Evolutionary conservation across 2,797 vertebrate species (phyloP).

Genomic region (Poecilia wingei): DNA sequence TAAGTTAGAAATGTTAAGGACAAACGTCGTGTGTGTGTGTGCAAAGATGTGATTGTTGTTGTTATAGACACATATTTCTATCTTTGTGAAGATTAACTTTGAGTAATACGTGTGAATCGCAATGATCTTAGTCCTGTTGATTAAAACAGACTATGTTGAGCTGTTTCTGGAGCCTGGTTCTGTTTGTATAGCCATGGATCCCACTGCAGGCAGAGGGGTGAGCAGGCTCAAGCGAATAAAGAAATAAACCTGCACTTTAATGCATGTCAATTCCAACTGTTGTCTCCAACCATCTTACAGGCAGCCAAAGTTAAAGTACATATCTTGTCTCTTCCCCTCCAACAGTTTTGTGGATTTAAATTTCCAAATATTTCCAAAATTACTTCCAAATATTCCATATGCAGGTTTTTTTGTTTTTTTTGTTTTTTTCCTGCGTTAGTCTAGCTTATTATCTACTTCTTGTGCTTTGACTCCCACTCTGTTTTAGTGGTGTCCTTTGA

Average conservation of each 20-base stretch:
- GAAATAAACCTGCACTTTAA: background rate
- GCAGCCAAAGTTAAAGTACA: background rate
- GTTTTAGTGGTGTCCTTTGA: background rate
- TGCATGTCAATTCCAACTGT: background rate
- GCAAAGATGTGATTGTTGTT: background rate
- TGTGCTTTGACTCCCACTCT: background rate
- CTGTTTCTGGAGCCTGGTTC: background rate
- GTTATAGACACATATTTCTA: background rate
- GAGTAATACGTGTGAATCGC: background rate
- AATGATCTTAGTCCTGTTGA: background rate
- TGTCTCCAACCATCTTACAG: background rate
- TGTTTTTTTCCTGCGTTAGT: background rate
- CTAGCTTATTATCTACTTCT: background rate
- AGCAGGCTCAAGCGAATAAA: background rate
- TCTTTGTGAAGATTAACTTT: background rate
- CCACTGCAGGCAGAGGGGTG: background rate
- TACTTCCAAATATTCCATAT: background rate
- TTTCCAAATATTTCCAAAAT: background rate
- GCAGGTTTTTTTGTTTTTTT: background rate
- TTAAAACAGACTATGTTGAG: background rate
- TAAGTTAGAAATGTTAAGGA: background rate
- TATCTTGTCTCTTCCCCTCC: background rate
- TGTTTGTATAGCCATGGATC: background rate
- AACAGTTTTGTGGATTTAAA: background rate
- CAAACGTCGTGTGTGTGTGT: too few species aligned